Base-by-base conservation (phyloP, 37 sponge, comb jelly and placozoan species). In the Petrosia ficiformis region DNA sequence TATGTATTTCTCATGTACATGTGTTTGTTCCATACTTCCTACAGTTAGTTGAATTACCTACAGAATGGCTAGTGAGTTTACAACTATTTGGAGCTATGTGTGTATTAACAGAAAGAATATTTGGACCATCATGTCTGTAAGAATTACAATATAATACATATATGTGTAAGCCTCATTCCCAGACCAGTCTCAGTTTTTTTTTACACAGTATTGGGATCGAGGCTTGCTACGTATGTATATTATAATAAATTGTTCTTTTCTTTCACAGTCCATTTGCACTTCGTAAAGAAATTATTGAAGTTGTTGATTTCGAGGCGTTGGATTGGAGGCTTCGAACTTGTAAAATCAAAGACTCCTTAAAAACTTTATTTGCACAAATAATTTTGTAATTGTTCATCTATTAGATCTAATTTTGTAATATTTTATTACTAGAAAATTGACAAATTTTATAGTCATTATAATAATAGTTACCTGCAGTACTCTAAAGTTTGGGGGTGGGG, bases 321-420 rank as follows among this genome's bases (percentile, higher is more conserved):
- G 90, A 90, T 16, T 90, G 90, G 90, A 90, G 80, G 42, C 74
- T 90, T 21, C 35, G 85, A 67, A 78, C 65, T 0, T 84, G 85
- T 57, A 73, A 39, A 22, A 72, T 90, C n/a, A 76, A 70, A 3
- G 54, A 58, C 26, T 4, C 77, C 39, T 68, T 84, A 29, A 31
- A 43, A 38, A 59, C 56, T 26, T 48, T 83, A 1, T 83, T 83
- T 28, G 10, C 68, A 39, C 77, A 67, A 36, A 26, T 83, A n/a
- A 67, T 57, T 54, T 56, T 48, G 8, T 48, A 48, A 48, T 48
- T n/a, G n/a, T n/a, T n/a, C n/a, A n/a, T n/a, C n/a, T n/a, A n/a
- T n/a, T n/a, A n/a, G n/a, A n/a, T n/a, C n/a, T n/a, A n/a, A n/a
- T n/a, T n/a, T n/a, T n/a, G n/a, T n/a, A n/a, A n/a, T n/a, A n/a